phyloP scores from a whole-genome alignment of 1,140 invertebrate genomes.

The Formica exsecta region DNA sequence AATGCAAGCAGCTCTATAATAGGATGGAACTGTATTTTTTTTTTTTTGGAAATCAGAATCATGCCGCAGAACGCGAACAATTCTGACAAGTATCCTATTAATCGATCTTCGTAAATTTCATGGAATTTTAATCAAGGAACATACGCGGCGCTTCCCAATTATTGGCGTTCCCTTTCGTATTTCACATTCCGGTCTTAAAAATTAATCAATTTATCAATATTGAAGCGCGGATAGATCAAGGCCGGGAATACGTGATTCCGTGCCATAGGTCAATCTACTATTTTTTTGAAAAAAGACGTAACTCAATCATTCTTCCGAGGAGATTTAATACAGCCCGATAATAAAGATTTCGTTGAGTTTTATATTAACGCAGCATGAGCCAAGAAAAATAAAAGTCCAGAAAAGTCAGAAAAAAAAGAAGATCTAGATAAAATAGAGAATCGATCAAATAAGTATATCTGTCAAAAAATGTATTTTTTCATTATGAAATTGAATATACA shows the following conservation, averaged over 20 bases:
- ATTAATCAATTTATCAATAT: conserved; percentile 64
- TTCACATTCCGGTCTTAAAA: conserved; percentile 12
- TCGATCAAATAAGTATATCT: neutral
- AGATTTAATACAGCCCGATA: neutral
- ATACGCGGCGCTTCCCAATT: conserved; percentile 54
- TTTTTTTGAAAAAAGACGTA: neutral
- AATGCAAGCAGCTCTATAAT: conserved; percentile 42
- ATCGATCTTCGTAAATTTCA: conserved; percentile 39
- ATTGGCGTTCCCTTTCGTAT: conserved; percentile 46
- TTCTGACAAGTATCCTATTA: conserved; percentile 28
- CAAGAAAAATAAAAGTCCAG: neutral
- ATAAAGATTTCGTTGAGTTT: neutral
- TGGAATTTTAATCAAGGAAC: conserved; percentile 71
- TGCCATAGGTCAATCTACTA: neutral
- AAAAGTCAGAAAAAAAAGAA: neutral
- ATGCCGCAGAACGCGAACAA: conserved; percentile 15
- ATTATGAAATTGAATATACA: neutral
- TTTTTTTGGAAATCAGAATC: neutral
- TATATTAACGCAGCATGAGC: neutral
- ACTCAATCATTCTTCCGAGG: neutral
- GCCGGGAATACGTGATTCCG: conserved; percentile 16
- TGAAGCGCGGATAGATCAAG: conserved; percentile 15
- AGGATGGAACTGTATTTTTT: conserved; percentile 21
- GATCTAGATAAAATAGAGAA: too few relatives aligned
- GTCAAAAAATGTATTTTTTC: neutral